Conservation (phyloP, 2,113 vertebrate genomes). For the Chaetodon trifascialis region DNA sequence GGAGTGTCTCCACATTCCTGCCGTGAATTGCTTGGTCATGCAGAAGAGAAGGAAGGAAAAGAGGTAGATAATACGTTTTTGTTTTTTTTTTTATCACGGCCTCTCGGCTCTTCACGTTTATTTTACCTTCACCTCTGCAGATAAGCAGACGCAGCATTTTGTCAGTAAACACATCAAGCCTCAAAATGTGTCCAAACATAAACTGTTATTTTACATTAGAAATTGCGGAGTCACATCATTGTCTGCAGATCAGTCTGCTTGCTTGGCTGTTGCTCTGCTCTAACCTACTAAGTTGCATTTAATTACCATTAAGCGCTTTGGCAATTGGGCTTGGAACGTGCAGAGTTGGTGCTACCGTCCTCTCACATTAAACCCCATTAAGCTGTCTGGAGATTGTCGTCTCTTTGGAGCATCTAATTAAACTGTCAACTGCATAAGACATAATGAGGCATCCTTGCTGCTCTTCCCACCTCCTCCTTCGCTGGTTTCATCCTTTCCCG, state of each 20-base stretch:
- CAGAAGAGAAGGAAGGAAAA: slow-evolving; percentile 68
- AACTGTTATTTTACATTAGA: slow-evolving; percentile 46
- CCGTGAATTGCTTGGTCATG: slow-evolving; percentile 72
- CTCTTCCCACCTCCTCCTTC: background rate
- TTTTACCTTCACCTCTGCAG: slow-evolving; percentile 50
- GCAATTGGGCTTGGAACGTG: background rate
- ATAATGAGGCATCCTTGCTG: background rate
- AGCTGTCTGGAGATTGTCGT: slow-evolving; percentile 17
- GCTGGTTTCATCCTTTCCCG: slow-evolving; percentile 6
- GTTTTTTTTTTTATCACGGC: background rate
- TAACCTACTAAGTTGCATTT: slow-evolving; percentile 33
- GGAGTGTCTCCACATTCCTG: slow-evolving; percentile 66
- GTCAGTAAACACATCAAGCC: slow-evolving; percentile 38
- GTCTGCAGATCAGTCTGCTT: background rate
- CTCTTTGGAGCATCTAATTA: slow-evolving; percentile 29
- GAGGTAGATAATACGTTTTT: slow-evolving; percentile 39
- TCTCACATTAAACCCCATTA: slow-evolving; percentile 28
- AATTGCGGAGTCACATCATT: background rate
- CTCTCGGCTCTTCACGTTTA: slow-evolving; percentile 47
- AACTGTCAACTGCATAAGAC: background rate
- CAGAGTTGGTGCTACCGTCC: background rate
- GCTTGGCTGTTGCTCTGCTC: slow-evolving; percentile 7
- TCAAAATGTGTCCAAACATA: slow-evolving; percentile 15
- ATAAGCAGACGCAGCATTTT: slow-evolving; percentile 49
- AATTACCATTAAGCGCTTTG: slow-evolving; percentile 30